Percentiles rank a stretch among this genome's conserved stretches.
Conservation (phyloP, 1,140 invertebrate species). For the Caerostris extrusa region DNA sequence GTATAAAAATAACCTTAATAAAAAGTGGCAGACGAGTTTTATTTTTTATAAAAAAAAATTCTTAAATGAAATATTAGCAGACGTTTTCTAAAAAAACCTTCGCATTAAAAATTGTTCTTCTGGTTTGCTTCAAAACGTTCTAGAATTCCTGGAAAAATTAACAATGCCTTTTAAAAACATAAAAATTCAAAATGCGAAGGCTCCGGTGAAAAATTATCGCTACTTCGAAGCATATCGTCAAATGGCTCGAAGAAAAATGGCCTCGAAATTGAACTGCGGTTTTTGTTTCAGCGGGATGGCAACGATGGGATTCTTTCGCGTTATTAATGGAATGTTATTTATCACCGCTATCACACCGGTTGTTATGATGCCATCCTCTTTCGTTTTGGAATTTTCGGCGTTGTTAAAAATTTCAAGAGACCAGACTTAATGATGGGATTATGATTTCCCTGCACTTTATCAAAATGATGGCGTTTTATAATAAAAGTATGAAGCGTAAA, state of each 20-base stretch:
- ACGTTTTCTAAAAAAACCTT: too few species aligned
- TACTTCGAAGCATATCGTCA: neutral
- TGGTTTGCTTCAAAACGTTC: too few species aligned
- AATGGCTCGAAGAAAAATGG: neutral
- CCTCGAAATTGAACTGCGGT: neutral
- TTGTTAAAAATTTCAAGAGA: neutral
- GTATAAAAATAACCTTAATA: too few species aligned
- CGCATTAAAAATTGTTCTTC: too few species aligned
- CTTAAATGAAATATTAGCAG: too few species aligned
- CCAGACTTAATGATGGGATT: neutral
- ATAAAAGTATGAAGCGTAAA: neutral
- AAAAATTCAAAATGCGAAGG: neutral
- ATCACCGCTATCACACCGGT: neutral
- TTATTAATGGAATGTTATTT: conserved; percentile 25
- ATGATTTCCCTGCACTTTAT: neutral
- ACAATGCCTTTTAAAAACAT: neutral
- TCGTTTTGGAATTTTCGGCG: neutral
- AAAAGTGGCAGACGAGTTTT: too few species aligned
- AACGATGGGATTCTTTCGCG: neutral
- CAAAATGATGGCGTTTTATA: neutral
- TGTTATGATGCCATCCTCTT: neutral
- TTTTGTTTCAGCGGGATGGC: conserved; percentile 8
- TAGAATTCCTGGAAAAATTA: neutral
- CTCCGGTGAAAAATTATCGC: neutral
- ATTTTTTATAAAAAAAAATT: too few species aligned